Evolutionary conservation across 2,888 invertebrate species (phyloP), one percentile per base, ranked within the genome.

Genomic region (Troides helena): DNA sequence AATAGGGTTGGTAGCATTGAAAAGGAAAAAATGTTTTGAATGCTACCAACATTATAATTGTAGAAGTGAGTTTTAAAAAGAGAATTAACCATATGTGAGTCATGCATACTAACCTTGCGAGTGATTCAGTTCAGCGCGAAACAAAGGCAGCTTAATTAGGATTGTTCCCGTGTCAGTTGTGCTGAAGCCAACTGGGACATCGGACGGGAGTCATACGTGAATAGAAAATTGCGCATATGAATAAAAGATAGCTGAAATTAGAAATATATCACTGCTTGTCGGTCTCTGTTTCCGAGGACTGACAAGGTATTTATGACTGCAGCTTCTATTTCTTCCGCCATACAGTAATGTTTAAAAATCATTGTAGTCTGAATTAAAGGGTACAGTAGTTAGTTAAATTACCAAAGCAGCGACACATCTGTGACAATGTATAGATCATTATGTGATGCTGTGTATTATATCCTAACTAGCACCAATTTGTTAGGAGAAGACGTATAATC

Each of bases 71-170:
- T 63, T 39, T 60, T 50, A 64, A n/a, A 46, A 39, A 64, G 25
- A 7, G 53, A 64, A 46, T 68, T 63, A 60, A 68, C 14, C 14
- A 39, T 39, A 59, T 39, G 57, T 65, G 62, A 57, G 61, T 62
- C 50, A 36, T 57, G 57, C 57, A 65, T 61, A 65, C 53, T 36
- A 61, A 57, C 61, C 58, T 56, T 25, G 61, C 43, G 64, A 64
- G 50, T 62, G 36, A 65, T 62, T 69, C 50, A 57, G 56, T 61
- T 36, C 59, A 53, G 62, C 57, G 60, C 60, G 56, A 69, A 56
- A 69, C 64, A 78, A 80, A 75, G 78, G 72, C 70, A 75, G 75
- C 78, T 80, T 78, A 80, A 80, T 81, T 80, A 79, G 80, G 77
- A 71, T 77, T 72, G 73, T 71, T 68, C 62, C 70, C 25, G 66